Evolutionary conservation across 2,888 invertebrate genomes (phyloP), one percentile per base, ranked within the genome.

Genomic region (Lingula anatina): DNA sequence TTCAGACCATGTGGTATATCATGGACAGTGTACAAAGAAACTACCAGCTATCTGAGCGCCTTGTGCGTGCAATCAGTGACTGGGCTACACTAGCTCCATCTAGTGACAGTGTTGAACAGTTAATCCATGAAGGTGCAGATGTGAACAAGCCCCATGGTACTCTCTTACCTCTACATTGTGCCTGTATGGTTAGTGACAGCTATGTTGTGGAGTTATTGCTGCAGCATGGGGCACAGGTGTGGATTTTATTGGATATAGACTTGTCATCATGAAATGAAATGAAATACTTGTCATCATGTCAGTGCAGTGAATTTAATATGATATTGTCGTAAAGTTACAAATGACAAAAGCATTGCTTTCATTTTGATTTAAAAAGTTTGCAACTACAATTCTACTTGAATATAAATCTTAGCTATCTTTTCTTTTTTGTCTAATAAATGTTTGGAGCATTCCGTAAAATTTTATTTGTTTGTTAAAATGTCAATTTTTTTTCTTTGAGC

Each of bases 71-170:
- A 26, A 73, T 75, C 40, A 68, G 66, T 57, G 59, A 68, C 48
- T 69, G 71, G 66, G 56, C 59, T 20, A 55, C 59, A 26, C 57
- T 60, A 18, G 49, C 60, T n/a, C 57, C 52, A 3, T 50, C 58
- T 0, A 58, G 57, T 20, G 68, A 70, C 46, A 66, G 70, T 51
- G 61, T 73, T 2, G 67, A 69, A 51, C 59, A 66, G 3, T 54
- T 73, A 23, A 64, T 75, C 24, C 61, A 68, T 26, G 38, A 51
- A 47, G 74, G 75, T 5, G 76, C 74, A 12, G 73, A 73, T 56
- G 68, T 75, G 12, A 76, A 76, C 53, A 55, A 66, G 26, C 55
- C 59, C 2, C 73, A 75, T 54, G 76, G 76, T n/a, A 71, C 69
- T 1, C 53, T 75, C 43, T 55, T 75, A 37, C 76, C 76, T 1